A percentile compares a stretch with the other conserved stretches of the same genome.
Evolutionary conservation across 2,888 invertebrate genomes (phyloP).

Genomic region (Drosophila borborema): DNA sequence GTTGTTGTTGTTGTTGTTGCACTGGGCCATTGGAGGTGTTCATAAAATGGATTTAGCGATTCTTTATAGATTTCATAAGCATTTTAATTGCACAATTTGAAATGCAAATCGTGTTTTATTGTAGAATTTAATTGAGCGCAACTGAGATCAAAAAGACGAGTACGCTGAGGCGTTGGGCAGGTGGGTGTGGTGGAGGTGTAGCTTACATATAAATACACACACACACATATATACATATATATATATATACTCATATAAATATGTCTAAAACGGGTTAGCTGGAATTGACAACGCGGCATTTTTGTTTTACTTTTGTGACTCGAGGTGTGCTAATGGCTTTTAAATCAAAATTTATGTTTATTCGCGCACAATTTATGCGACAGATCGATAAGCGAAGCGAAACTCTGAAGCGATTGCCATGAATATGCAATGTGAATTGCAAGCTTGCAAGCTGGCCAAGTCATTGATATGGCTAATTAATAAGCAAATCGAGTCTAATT

Average conservation of each 20-base stretch:
- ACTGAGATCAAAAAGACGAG: slow-evolving; percentile 55
- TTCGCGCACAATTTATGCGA: slow-evolving; percentile 61
- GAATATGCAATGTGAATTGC: slow-evolving; percentile 64
- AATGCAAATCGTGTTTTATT: slow-evolving; percentile 79
- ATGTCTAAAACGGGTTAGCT: slow-evolving; percentile 39
- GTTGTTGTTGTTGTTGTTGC: slow-evolving; percentile 5
- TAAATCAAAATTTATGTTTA: slow-evolving; percentile 71
- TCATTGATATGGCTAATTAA: slow-evolving; percentile 70
- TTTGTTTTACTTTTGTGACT: slow-evolving; percentile 39
- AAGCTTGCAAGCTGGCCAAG: slow-evolving; percentile 23
- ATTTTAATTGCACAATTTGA: slow-evolving; percentile 81
- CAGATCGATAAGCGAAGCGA: slow-evolving; percentile 13
- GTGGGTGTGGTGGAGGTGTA: slow-evolving; percentile 18
- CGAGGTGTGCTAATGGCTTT: slow-evolving; percentile 76
- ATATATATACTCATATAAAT: background rate
- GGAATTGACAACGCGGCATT: slow-evolving; percentile 55
- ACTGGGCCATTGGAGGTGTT: slow-evolving; percentile 33
- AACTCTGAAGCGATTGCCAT: slow-evolving; percentile 31
- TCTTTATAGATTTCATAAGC: slow-evolving; percentile 80
- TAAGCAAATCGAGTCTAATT: slow-evolving; percentile 69
- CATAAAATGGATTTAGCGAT: slow-evolving; percentile 76
- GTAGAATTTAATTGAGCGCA: slow-evolving; percentile 76
- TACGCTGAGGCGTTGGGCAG: slow-evolving; percentile 1
- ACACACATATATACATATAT: background rate
- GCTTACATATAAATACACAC: too few relatives aligned